phyloP scores from a whole-genome alignment of 2,888 invertebrate species.

The Calameuta pallipes region DNA sequence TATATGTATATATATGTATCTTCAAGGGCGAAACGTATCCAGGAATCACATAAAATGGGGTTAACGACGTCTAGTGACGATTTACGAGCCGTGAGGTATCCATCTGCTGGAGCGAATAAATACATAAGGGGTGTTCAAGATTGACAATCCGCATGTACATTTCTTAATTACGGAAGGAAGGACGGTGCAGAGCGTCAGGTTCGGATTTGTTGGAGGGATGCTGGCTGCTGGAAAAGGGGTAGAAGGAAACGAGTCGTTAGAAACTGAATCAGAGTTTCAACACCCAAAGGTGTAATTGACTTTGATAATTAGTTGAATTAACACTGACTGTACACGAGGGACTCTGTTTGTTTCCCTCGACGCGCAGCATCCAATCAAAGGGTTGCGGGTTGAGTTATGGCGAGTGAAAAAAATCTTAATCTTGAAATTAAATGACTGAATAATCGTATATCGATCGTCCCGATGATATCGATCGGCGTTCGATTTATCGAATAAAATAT shows the following conservation, averaged over 20 bases:
- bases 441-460: too few species aligned
- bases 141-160: neutral
- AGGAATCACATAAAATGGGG: neutral
- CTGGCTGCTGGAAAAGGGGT: neutral
- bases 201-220: neutral
- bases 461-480: too few species aligned
- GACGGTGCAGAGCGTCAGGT: neutral
- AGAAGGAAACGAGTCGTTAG: neutral
- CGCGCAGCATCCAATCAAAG: neutral
- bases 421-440: neutral
- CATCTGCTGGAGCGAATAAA: neutral
- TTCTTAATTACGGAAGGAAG: neutral
- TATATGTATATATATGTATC: neutral
- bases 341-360: neutral
- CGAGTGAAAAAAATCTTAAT: neutral
- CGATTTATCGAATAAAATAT: too few species aligned
- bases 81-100: neutral
- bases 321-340: neutral
- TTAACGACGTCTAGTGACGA: neutral
- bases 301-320: constrained; percentile 24
- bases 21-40: neutral
- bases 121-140: neutral
- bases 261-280: constrained; percentile 17
- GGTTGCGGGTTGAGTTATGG: neutral
- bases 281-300: constrained; percentile 21